Base-by-base conservation (phyloP, 2,888 invertebrate species). In the Acleris cristana region DNA sequence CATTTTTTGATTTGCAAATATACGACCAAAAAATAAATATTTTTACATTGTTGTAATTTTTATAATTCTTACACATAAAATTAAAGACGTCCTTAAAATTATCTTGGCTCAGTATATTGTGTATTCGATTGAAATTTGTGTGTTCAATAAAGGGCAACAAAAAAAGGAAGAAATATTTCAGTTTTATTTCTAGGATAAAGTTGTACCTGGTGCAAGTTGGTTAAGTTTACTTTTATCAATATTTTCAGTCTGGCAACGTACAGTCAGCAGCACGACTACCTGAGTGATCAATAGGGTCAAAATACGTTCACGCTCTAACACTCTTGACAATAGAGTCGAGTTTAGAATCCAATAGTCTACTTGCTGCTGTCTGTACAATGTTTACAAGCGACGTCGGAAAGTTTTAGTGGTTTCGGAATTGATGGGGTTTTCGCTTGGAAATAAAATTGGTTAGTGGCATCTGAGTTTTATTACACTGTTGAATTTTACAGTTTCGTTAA, bases 331-430 rank as follows among this genome's bases (percentile, higher is more conserved):
- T 40, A 40, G 40, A 40, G 40, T 14, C 40, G 14, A 40, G 14
- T 40, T 40, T 40, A 40, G 0, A 40, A 0, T 40, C 14, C 40
- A 10, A 12, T 40, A 14, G 5, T 34, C 34, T 34, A 26, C 26
- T 7, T 40, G 14, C 40, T 14, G 40, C 40, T 14, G 14, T 40
- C 40, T 40, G 40, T 53, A 53, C 57, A 45, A 23, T 65, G 65
- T 65, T 65, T 59, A 54, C 45, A 40, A 40, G 40, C 19, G 45
- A 16, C 51, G 45, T 14, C 52, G 48, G 64, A 8, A 48, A 53
- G 44, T 58, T 57, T n/a, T 26, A 18, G 48, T 26, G 49, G 49
- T 23, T 51, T 14, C 14, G 40, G 18, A 64, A 8, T 56, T 18
- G n/a, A 51, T 30, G 55, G 12, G 7, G 19, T 48, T 49, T 65